These are phyloP conservation scores for Xenus cinereus DNA, from an alignment of 2,113 vertebrate genomes.

Conservation along the genomic window DNA sequence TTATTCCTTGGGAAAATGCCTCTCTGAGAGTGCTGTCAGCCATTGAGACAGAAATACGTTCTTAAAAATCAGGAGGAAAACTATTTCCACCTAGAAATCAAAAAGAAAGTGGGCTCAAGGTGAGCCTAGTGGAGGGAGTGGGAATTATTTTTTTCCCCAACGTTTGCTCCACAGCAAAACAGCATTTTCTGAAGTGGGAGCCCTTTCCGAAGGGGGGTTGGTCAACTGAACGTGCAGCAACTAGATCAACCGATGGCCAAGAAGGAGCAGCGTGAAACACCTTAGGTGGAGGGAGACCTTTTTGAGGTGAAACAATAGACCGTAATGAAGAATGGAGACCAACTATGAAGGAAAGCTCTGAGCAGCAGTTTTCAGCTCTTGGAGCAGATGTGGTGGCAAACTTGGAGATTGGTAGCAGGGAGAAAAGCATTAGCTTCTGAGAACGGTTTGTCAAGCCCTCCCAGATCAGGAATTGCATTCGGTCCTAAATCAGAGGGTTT, in stretches of 20 bases:
- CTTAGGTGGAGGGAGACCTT: neutral
- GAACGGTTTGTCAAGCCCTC: accelerated
- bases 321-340: neutral
- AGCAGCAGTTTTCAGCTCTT: neutral
- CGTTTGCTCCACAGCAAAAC: neutral
- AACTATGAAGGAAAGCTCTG: neutral
- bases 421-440: neutral
- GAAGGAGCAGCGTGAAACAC: neutral
- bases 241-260: neutral
- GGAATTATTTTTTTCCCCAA: neutral
- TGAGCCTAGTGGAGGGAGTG: neutral
- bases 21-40: neutral
- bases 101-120: neutral
- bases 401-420: neutral
- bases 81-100: neutral
- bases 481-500: neutral
- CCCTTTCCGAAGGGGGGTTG: neutral
- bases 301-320: neutral
- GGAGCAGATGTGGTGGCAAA: neutral
- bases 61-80: neutral
- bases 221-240: neutral
- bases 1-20: neutral
- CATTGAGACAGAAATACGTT: neutral
- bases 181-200: neutral
- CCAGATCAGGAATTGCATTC: neutral